Evolutionary conservation across 2,797 vertebrate genomes (phyloP).

Genomic region (Propithecus perrieri): DNA sequence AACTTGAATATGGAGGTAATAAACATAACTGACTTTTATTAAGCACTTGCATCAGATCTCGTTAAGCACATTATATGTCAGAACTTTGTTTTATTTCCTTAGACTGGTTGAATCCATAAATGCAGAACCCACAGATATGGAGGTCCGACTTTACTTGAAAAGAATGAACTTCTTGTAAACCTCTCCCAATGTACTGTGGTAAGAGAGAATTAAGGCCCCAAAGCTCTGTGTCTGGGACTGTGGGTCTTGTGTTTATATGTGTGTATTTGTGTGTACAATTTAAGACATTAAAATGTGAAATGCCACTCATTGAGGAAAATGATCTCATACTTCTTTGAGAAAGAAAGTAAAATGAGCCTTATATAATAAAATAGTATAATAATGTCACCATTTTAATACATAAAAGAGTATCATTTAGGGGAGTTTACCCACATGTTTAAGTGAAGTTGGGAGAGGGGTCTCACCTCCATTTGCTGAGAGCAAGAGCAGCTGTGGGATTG

Average conservation of each 20-base stretch:
- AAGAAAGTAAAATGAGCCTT: neutral
- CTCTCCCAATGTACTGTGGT: neutral
- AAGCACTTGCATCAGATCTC: neutral
- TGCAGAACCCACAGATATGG: too few relatives aligned
- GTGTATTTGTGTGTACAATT: neutral
- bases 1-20: neutral
- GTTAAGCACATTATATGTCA: neutral
- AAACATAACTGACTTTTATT: neutral
- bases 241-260: neutral
- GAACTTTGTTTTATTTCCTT: neutral
- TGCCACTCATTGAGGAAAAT: neutral
- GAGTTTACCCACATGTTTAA: neutral
- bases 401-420: neutral
- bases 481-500: too few relatives aligned
- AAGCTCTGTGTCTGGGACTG: neutral
- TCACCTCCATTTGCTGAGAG: neutral
- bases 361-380: neutral
- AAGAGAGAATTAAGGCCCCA: neutral
- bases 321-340: neutral
- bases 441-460: neutral
- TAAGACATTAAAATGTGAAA: neutral
- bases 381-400: neutral
- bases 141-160: neutral
- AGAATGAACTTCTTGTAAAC: neutral
- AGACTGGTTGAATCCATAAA: neutral